Percentiles rank a stretch among this genome's conserved stretches.
phyloP scores from a whole-genome alignment of 2,888 invertebrate genomes.

The Timema podura region DNA sequence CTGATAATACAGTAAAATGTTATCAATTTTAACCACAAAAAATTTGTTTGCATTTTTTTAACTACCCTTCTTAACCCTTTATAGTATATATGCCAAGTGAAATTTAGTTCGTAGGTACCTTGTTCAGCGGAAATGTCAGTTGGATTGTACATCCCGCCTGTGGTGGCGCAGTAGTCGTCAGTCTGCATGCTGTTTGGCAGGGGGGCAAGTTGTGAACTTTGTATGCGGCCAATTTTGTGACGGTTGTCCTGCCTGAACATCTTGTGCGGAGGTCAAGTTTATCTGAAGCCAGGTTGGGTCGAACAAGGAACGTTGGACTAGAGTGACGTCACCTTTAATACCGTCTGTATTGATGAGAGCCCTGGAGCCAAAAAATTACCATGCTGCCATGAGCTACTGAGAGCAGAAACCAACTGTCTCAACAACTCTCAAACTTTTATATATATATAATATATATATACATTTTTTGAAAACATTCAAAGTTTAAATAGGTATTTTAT shows the following conservation, averaged over 20 bases:
- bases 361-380: conserved; percentile 46
- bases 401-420: no score
- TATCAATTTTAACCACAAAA: no score
- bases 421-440: no score
- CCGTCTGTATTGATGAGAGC: conserved; percentile 71
- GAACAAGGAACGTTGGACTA: conserved; percentile 76
- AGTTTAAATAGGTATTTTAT: no score
- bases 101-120: conserved; percentile 14
- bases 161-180: conserved; percentile 59
- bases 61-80: no score
- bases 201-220: conserved; percentile 69
- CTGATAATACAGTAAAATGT: no score
- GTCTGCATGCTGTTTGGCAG: conserved; percentile 48
- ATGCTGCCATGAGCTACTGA: no score
- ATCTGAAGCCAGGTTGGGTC: conserved; percentile 79
- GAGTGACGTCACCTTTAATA: conserved; percentile 71
- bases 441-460: no score
- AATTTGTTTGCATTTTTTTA: no score
- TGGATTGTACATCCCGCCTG: conserved; percentile 76
- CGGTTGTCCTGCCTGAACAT: not conserved
- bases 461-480: no score
- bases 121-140: conserved; percentile 40
- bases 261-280: conserved; percentile 37
- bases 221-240: conserved; percentile 44
- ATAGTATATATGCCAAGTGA: no score